Base-by-base conservation (phyloP, 2,113 vertebrate species). In the Alaudala cheleensis region DNA sequence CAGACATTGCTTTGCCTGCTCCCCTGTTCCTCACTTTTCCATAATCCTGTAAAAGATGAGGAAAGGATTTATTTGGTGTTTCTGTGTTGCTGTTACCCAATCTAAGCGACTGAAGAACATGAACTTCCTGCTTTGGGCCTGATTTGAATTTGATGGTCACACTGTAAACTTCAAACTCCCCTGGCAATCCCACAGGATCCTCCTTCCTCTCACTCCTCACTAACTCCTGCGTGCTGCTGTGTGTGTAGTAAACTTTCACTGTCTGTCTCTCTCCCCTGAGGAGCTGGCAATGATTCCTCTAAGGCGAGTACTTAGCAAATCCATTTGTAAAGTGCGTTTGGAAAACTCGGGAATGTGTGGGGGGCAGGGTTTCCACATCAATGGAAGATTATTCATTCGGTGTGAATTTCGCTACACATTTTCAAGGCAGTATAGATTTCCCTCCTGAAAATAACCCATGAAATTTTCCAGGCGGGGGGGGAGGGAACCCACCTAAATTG, bases 281-380 rank as follows among this genome's bases (percentile, higher is more conserved):
- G 44, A 49, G 45, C 66, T 86, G 67, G 17, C 81, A 91, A 80
- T 47, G 5, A 50, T 70, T 90, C 71, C 71, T 90, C 20, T 40
- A 92, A 92, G 54, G 54, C 67, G 40, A 10, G 17, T 66, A 60
- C 70, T 95, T 91, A 82, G 92, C 71, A 86, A 90, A 92, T 88
- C 47, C 81, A 73, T 94, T 69, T 76, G 51, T 37, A 49, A 92
- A 94, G n/a, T 76, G 56, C 8, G 0, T 84, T 78, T 85, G 65
- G 70, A 92, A 87, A 85, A 64, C 74, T 88, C 0, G 0, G 47
- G 70, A 80, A 81, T 22, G 25, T 78, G 50, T 88, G 0, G 0
- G 33, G 47, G 58, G 0, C 31, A 37, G 53, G 50, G 8, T 33
- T 37, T 60, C 81, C 2, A 1, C 33, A 67, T 56, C 71, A 58